Percentiles rank a stretch among this genome's conserved stretches.
Conservation (phyloP, 1,140 invertebrate species). For the Mycetomoellerius zeteki region DNA sequence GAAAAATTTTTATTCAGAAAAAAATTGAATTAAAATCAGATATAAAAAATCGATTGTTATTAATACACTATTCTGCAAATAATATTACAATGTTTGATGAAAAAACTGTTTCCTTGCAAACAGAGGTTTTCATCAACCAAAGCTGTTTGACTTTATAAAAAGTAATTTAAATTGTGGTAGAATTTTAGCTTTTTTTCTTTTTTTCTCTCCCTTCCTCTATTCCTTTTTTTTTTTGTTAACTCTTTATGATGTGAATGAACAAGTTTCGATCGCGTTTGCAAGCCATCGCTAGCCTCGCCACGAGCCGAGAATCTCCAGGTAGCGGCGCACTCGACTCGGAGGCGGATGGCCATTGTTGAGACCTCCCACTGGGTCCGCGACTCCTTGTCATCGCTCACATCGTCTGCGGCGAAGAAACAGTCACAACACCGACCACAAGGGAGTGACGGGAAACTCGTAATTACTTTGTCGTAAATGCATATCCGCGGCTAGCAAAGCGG, state of each 20-base stretch:
- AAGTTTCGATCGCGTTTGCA: constrained; percentile 57
- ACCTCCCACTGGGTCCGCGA: constrained; percentile 80
- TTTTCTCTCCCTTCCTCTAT: background rate
- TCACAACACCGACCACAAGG: constrained; percentile 75
- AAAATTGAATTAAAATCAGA: background rate
- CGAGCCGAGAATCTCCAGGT: constrained; percentile 76
- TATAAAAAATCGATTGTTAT: background rate
- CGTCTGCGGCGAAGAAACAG: constrained; percentile 76
- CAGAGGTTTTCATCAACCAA: too few relatives aligned
- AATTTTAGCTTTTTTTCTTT: background rate
- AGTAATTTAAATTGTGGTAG: background rate
- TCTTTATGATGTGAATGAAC: constrained; percentile 6
- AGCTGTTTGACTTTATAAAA: background rate
- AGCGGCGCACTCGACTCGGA: constrained; percentile 75
- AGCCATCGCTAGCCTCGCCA: constrained; percentile 65
- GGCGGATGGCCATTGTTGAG: constrained; percentile 81
- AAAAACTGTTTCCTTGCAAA: background rate
- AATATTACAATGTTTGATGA: background rate
- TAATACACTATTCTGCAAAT: background rate
- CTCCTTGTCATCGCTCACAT: constrained; percentile 82
- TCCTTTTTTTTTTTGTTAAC: background rate
- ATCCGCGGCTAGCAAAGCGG: constrained; percentile 30
- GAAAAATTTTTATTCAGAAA: background rate
- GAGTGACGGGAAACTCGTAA: constrained; percentile 78
- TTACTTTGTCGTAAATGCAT: constrained; percentile 76